These are phyloP conservation scores for Xiphorhynchus elegans DNA, from an alignment of 2,113 vertebrate species.

Conservation along the genomic window DNA sequence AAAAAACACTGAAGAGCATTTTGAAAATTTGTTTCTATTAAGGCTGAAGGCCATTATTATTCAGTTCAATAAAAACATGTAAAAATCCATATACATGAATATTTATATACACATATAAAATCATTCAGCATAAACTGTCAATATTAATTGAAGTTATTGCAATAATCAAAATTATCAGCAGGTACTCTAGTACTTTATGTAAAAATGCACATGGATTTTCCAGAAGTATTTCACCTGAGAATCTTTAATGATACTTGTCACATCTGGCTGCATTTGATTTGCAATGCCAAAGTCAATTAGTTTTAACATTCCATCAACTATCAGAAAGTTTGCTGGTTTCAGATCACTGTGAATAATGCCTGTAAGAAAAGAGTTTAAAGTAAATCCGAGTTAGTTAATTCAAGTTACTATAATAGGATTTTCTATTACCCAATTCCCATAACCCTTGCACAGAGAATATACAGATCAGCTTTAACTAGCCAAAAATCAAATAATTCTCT, in stretches of 20 bases:
- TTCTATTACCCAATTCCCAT: not conserved
- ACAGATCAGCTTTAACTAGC: not conserved
- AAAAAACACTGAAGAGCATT: not conserved
- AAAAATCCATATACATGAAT: not conserved
- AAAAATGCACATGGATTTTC: not conserved
- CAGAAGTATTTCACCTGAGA: conserved; percentile 82
- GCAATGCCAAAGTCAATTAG: conserved; percentile 98
- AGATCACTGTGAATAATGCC: conserved; percentile 98
- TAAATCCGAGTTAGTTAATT: not conserved
- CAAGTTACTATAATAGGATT: not conserved
- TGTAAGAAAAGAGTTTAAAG: conserved; percentile 52
- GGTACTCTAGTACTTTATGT: not conserved
- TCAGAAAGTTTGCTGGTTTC: conserved; percentile 96
- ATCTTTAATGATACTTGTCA: conserved; percentile 96
- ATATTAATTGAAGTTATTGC: not conserved
- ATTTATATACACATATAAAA: not conserved
- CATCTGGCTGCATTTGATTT: conserved; percentile 95
- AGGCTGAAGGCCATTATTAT: not conserved
- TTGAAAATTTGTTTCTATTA: not conserved
- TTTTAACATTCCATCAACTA: conserved; percentile 95
- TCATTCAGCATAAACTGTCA: not conserved
- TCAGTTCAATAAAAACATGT: not conserved
- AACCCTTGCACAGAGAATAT: not conserved
- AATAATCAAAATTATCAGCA: not conserved
- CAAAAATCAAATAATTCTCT: not conserved